Base-by-base conservation (phyloP, 1,140 invertebrate species). In the Lepidurus arcticus region DNA sequence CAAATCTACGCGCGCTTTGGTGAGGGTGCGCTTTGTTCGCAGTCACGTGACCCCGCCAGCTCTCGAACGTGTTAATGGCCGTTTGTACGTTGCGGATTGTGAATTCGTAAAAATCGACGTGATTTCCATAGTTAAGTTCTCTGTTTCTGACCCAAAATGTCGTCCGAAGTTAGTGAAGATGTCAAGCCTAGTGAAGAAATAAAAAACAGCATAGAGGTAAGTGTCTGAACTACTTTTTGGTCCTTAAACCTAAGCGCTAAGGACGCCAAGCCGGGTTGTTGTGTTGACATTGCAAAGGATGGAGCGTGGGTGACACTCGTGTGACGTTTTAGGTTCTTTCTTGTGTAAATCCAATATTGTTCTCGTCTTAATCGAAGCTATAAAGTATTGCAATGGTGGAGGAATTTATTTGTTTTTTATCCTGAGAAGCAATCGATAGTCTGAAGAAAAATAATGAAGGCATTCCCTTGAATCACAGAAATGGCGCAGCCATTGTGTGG, bases 241-340 rank as follows among this genome's bases (percentile, higher is more conserved):
- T 7, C 53, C 16, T 1, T 4, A 65, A 65, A 65, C 21, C 13
- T 1, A n/a, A n/a, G n/a, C n/a, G n/a, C n/a, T n/a, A 13, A 65
- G 13, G 53, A 65, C 53, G 53, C 53, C 53, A 65, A 65, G 13
- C 53, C 53, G 53, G 53, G 53, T 65, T 65, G 53, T 65, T 65
- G 53, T 65, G 53, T 65, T 65, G 53, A 65, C 53, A 65, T 65
- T 65, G 53, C 53, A n/a, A 21, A n/a, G 53, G 16, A 65, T 65
- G 13, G 53, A 65, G 53, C 53, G 53, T 65, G 53, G 53, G 53
- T 10, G 53, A 65, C 16, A 21, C 53, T 13, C 53, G 53, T 65
- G 53, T 10, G 47, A 7, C 13, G 21, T 65, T 65, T 65, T 16
- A 9, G 53, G n/a, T n/a, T 65, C 21, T 65, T 21, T 16, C 13